Evolutionary conservation across 2,888 invertebrate species (phyloP).

Genomic region (Acrobasis repandana): DNA sequence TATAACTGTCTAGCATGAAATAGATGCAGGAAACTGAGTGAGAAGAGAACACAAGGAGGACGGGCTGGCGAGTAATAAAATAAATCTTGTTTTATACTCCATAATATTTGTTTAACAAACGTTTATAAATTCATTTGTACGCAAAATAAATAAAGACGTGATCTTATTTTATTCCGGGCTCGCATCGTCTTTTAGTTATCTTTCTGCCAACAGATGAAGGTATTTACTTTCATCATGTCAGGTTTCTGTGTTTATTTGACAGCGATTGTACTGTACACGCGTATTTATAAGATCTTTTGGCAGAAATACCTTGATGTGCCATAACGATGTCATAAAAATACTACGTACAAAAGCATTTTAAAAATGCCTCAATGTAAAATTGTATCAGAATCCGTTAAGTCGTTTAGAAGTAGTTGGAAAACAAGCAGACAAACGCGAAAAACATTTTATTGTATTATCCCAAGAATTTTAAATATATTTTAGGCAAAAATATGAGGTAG

Average conservation of each 20-base stretch:
- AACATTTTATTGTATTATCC: too few relatives aligned
- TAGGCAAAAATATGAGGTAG: too few relatives aligned
- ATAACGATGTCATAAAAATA: too few relatives aligned
- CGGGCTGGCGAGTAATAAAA: constrained; percentile 14
- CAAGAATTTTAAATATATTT: too few relatives aligned
- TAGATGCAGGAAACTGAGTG: constrained; percentile 7
- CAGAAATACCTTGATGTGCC: not conserved
- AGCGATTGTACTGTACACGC: not conserved
- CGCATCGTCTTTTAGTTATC: constrained; percentile 9
- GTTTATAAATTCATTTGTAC: constrained; percentile 20
- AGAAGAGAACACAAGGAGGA: not conserved
- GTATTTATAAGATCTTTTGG: constrained; percentile 6
- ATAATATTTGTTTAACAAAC: constrained; percentile 18
- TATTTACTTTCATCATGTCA: constrained; percentile 5
- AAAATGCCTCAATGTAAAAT: too few relatives aligned
- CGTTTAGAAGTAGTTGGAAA: too few relatives aligned
- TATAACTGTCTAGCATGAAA: constrained; percentile 17
- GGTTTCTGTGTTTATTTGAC: constrained; percentile 1
- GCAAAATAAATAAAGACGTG: constrained; percentile 14
- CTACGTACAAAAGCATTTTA: too few relatives aligned
- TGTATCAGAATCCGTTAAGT: too few relatives aligned
- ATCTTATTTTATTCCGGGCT: constrained; percentile 15
- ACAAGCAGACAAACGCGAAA: too few relatives aligned
- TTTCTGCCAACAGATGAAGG: constrained; percentile 7
- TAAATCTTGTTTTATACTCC: constrained; percentile 18